These are phyloP conservation scores for Equus quagga DNA, from an alignment of 2,113 vertebrate genomes.

Conservation along the genomic window DNA sequence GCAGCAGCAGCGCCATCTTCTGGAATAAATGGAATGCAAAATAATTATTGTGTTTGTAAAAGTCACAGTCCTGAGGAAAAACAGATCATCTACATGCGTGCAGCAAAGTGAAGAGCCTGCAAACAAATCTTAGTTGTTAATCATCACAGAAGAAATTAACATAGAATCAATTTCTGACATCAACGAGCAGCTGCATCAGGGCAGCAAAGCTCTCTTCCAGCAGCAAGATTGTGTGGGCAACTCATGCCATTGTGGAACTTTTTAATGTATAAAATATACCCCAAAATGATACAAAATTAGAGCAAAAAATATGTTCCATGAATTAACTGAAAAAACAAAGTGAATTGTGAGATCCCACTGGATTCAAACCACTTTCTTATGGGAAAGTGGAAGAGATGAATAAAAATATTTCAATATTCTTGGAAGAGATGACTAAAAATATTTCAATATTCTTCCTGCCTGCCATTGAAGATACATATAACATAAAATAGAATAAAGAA, in stretches of 20 bases:
- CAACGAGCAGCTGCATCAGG: background rate
- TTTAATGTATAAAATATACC: slow-evolving; percentile 22
- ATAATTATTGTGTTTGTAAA: background rate
- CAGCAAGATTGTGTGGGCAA: background rate
- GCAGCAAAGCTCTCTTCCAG: slow-evolving; percentile 12
- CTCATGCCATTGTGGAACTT: background rate
- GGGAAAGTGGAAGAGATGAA: background rate
- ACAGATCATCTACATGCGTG: background rate
- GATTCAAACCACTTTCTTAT: background rate
- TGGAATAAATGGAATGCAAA: slow-evolving; percentile 52
- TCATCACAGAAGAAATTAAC: background rate
- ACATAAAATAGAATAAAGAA: background rate
- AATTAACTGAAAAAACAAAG: slow-evolving; percentile 20
- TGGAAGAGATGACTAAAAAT: background rate
- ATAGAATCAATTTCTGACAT: background rate
- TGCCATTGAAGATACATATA: background rate
- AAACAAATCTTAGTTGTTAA: slow-evolving; percentile 52
- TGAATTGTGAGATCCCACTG: background rate
- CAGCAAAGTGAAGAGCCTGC: slow-evolving; percentile 9
- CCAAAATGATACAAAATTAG: background rate
- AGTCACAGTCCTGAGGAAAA: slow-evolving; percentile 41
- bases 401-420: background rate
- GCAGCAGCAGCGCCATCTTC: slow-evolving; percentile 63
- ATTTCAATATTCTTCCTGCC: background rate
- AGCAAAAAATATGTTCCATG: background rate